These are phyloP conservation scores for Mellivora capensis DNA, from an alignment of 2,113 vertebrate genomes.

Conservation along the genomic window DNA sequence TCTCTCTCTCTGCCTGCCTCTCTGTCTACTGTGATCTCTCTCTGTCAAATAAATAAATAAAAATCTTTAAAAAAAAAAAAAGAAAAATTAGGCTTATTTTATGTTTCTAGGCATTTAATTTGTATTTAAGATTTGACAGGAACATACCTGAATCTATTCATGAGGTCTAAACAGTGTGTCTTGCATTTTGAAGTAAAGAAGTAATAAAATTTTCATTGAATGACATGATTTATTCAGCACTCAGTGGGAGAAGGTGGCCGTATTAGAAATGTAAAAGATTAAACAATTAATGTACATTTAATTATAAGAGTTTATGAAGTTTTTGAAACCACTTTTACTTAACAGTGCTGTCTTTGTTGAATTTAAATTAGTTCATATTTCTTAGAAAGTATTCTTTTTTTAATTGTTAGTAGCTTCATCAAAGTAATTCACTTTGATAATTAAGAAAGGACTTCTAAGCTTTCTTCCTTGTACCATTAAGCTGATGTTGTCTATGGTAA, in stretches of 20 bases:
- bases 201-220: not conserved
- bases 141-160: not conserved
- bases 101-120: not conserved
- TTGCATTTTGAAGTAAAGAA: not conserved
- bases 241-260: not conserved
- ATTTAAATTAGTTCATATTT: not conserved
- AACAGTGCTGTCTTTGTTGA: not conserved
- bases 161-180: not conserved
- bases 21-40: too few relatives aligned
- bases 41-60: too few relatives aligned
- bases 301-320: not conserved
- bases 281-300: not conserved
- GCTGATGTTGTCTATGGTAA: not conserved
- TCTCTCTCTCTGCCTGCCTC: too few relatives aligned
- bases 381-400: not conserved
- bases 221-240: not conserved
- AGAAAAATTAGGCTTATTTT: constrained; percentile 6
- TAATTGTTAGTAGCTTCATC: not conserved
- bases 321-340: not conserved
- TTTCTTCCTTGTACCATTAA: not conserved
- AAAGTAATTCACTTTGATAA: not conserved
- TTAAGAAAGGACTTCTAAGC: not conserved
- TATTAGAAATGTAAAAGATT: constrained; percentile 19
- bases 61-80: too few relatives aligned
- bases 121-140: not conserved